These are phyloP conservation scores for Artemia sp. DNA, from an alignment of 2,888 invertebrate genomes.

Conservation along the genomic window DNA sequence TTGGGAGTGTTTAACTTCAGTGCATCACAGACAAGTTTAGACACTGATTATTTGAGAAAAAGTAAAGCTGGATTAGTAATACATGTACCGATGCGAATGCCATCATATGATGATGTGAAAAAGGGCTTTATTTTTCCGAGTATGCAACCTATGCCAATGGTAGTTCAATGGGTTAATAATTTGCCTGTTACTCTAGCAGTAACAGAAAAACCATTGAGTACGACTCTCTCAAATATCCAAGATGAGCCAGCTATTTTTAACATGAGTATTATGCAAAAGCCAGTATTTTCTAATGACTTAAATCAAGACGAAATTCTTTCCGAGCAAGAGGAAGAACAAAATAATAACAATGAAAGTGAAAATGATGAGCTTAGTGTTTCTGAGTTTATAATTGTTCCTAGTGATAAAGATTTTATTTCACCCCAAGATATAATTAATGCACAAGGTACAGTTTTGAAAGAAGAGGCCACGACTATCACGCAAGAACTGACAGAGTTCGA, in stretches of 20 bases:
- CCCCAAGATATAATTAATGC: too few species aligned
- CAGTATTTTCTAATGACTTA: neutral
- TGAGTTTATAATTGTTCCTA: too few species aligned
- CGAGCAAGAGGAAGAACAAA: too few species aligned
- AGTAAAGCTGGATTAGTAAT: neutral
- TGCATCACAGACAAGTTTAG: too few species aligned
- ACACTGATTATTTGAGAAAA: neutral
- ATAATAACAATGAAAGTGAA: too few species aligned
- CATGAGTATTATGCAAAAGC: constrained; percentile 2
- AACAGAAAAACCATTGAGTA: neutral
- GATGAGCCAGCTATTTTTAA: neutral
- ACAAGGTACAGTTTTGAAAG: too few species aligned
- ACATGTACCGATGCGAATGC: constrained; percentile 3
- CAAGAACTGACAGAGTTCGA: too few species aligned
- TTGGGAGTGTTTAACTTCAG: too few species aligned
- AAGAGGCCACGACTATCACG: too few species aligned
- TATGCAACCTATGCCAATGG: constrained; percentile 7
- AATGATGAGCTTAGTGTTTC: too few species aligned
- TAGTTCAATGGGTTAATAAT: constrained; percentile 3
- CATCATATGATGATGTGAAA: constrained; percentile 7
- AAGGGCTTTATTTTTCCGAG: neutral
- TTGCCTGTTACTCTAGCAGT: neutral
- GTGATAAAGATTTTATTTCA: too few species aligned
- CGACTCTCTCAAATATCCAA: neutral
- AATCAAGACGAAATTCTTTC: too few species aligned